Conservation (phyloP, 2,797 vertebrate genomes). For the Sciurus carolinensis region DNA sequence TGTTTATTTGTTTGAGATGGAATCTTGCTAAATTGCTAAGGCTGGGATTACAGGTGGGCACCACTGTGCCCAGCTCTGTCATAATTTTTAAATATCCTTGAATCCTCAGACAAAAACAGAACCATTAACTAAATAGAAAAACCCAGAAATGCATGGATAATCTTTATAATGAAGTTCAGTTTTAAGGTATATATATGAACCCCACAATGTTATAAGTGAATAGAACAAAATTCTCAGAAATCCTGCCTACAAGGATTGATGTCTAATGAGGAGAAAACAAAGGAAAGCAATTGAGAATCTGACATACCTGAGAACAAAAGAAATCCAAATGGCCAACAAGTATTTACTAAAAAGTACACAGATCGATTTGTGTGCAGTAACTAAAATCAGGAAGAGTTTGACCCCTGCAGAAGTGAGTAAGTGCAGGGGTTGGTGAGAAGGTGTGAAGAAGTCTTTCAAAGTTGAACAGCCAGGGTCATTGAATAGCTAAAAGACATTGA, state of each 20-base stretch:
- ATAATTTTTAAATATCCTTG: neutral
- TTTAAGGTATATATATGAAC: neutral
- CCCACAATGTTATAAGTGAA: neutral
- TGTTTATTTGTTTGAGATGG: no score
- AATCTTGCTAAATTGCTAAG: no score
- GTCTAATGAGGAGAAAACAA: neutral
- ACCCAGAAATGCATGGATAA: neutral
- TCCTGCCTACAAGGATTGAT: neutral
- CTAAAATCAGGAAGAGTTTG: constrained; percentile 6
- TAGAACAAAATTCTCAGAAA: neutral
- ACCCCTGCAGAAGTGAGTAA: neutral
- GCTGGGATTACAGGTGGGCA: no score
- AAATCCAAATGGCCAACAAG: neutral
- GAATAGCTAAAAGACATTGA: neutral
- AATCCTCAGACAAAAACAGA: neutral
- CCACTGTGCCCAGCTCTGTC: neutral
- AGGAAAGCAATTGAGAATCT: neutral
- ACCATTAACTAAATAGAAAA: neutral
- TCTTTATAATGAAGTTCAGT: neutral
- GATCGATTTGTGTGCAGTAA: neutral
- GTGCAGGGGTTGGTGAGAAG: neutral
- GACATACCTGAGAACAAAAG: neutral
- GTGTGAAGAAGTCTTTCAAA: neutral
- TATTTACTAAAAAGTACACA: neutral
- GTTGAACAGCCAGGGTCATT: neutral